Percentiles rank a stretch among this genome's conserved stretches.
These are phyloP conservation scores for Cyprinella venusta DNA, from an alignment of 2,797 vertebrate genomes.

Conservation along the genomic window DNA sequence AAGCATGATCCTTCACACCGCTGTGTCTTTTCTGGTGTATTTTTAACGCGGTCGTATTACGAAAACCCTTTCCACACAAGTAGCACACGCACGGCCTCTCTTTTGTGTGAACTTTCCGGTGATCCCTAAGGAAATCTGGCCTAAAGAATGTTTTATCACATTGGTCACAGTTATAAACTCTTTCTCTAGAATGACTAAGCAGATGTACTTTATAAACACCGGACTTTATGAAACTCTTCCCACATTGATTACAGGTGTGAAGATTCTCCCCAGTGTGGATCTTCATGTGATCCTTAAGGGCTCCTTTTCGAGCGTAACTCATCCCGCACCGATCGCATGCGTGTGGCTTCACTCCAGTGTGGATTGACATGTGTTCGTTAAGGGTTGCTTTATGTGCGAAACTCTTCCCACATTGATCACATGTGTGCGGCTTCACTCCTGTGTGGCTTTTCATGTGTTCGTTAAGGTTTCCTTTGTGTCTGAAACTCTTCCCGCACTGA, in stretches of 20 bases:
- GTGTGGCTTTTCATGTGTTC: slow-evolving; percentile 1
- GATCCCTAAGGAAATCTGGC: neutral
- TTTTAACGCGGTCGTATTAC: neutral
- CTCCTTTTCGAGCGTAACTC: neutral
- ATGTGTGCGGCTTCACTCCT: neutral
- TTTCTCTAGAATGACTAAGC: slow-evolving; percentile 7
- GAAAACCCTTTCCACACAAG: slow-evolving; percentile 2
- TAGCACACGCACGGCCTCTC: neutral
- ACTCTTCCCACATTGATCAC: neutral
- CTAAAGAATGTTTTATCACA: neutral
- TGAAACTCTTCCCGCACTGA: neutral
- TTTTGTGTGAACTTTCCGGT: slow-evolving; percentile 1
- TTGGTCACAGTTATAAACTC: neutral
- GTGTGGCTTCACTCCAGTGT: neutral
- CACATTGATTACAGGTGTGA: neutral
- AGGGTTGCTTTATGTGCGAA: neutral
- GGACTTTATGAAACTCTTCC: neutral
- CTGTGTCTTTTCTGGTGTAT: slow-evolving; percentile 18
- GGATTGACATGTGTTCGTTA: neutral
- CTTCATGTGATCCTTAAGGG: slow-evolving; percentile 15
- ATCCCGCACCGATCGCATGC: neutral
- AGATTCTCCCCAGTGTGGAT: slow-evolving; percentile 11
- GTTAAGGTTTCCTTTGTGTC: neutral
- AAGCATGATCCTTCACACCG: slow-evolving; percentile 1
- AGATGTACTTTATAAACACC: slow-evolving; percentile 10